Evolutionary conservation across 2,113 vertebrate species (phyloP).

Genomic region (Parus major): DNA sequence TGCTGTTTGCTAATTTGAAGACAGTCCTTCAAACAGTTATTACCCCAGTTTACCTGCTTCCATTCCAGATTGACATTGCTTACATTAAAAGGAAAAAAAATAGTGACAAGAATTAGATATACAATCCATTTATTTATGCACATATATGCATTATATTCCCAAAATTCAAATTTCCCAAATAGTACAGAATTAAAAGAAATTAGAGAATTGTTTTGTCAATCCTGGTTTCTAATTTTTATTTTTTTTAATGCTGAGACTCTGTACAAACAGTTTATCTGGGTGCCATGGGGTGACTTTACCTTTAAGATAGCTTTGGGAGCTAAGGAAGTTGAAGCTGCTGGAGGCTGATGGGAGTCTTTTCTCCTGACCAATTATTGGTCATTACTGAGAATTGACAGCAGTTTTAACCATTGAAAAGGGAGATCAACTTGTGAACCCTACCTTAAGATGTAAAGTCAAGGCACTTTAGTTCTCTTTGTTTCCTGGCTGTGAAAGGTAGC

Average conservation of each 20-base stretch:
- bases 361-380: too few species aligned
- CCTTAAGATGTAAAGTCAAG: too few species aligned
- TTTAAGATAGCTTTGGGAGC: too few species aligned
- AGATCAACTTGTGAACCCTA: too few species aligned
- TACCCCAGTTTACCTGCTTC: not conserved
- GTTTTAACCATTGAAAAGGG: too few species aligned
- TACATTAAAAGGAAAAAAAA: not conserved
- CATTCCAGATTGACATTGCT: not conserved
- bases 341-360: too few species aligned
- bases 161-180: not conserved
- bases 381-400: too few species aligned
- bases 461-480: too few species aligned
- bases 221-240: fast-evolving
- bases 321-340: too few species aligned
- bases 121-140: not conserved
- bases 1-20: not conserved
- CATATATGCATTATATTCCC: not conserved
- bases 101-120: not conserved
- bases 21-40: not conserved
- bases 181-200: not conserved
- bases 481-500: too few species aligned
- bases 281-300: too few species aligned
- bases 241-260: not conserved
- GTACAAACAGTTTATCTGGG: not conserved
- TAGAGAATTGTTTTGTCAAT: not conserved